Evolutionary conservation across 2,113 vertebrate genomes (phyloP), one percentile per base, ranked within the genome.

Genomic region (Microcebus lehilahytsara): DNA sequence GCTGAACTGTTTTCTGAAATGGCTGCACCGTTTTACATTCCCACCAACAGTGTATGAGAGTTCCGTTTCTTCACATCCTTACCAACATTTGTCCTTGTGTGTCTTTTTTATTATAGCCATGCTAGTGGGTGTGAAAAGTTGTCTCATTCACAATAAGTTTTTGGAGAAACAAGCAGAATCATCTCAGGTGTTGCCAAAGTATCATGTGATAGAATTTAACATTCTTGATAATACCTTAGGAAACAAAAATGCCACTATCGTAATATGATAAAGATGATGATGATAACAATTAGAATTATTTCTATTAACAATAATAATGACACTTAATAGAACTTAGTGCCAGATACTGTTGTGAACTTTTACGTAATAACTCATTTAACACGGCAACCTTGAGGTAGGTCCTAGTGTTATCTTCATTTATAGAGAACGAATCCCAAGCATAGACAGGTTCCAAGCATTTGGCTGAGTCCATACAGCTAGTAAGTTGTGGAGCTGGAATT

Each of bases 161-260:
- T 79, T 89, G 42, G 60, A 95, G n/a, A 53, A 93, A 89, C 58
- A 93, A 90, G 60, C 11, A 49, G 42, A 27, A 42, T 96, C 32
- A 74, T 69, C 13, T 91, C 42, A 92, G 37, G 20, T 69, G 27
- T 87, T 96, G 51, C 72, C 53, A 78, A 56, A 83, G 89, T 81
- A 84, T 11, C 37, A 78, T 60, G 16, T 81, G 67, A 92, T 83
- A 64, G 66, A 94, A 83, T 71, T 56, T 30, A 86, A 32, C 11
- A 78, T 83, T 94, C 64, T 81, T 81, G 8, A 60, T 67, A 78
- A 46, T 56, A 67, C 40, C 27, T 84, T 92, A 72, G 2, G 19
- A 87, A 89, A 77, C 49, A 79, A n/a, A 85, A 72, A 84, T 51
- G 5, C 10, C 7, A 14, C 5, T 51, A 14, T 74, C 40, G 75